These are phyloP conservation scores for Suncus etruscus DNA, from an alignment of 2,113 vertebrate genomes.

Conservation along the genomic window DNA sequence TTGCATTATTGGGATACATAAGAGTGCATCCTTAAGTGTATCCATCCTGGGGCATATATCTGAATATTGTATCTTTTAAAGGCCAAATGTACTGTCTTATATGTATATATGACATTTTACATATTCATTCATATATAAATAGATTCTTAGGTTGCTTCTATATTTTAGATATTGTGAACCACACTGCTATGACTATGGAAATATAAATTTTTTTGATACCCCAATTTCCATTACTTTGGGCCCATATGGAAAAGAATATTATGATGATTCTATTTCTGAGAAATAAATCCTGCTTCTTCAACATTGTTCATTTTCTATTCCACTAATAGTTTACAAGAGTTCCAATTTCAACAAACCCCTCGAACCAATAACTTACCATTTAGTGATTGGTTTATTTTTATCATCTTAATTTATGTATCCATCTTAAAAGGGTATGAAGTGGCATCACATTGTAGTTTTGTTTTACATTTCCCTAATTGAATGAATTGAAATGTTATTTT, in stretches of 20 bases:
- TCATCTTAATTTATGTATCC: neutral
- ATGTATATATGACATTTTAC: neutral
- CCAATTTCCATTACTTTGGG: neutral
- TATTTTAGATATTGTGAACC: neutral
- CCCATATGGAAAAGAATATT: neutral
- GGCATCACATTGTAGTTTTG: neutral
- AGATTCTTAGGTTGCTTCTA: neutral
- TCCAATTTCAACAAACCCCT: neutral
- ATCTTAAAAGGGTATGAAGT: neutral
- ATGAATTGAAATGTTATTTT: slow-evolving; percentile 24
- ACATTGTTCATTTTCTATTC: neutral
- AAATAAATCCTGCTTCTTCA: neutral
- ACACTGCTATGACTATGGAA: neutral
- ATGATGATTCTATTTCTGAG: neutral
- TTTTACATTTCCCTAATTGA: neutral
- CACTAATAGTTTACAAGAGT: neutral
- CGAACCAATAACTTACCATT: neutral
- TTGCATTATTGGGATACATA: slow-evolving; percentile 72
- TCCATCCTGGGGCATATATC: slow-evolving; percentile 88
- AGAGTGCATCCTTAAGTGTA: slow-evolving; percentile 84
- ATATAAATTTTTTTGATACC: neutral
- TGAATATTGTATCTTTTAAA: slow-evolving; percentile 54
- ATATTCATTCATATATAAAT: neutral
- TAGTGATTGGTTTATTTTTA: neutral
- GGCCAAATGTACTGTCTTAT: neutral